A percentile compares a stretch with the other conserved stretches of the same genome.
These are phyloP conservation scores for Alethe diademata DNA, from an alignment of 2,113 vertebrate species.

Conservation along the genomic window DNA sequence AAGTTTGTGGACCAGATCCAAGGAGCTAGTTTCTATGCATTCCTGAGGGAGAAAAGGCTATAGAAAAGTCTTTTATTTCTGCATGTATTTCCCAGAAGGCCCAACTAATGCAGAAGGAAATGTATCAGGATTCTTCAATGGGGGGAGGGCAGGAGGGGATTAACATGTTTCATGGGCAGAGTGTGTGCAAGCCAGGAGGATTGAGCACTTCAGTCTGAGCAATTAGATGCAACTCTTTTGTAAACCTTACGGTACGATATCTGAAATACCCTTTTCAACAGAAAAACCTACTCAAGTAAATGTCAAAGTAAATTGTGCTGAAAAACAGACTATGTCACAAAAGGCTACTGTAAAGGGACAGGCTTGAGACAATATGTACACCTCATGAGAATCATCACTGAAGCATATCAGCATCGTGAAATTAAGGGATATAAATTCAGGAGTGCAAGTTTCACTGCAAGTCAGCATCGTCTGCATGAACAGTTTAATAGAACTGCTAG, in stretches of 20 bases:
- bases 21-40: slow-evolving; percentile 51
- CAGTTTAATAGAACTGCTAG: neutral
- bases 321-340: neutral
- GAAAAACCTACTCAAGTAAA: neutral
- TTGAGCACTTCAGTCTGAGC: neutral
- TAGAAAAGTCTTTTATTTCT: slow-evolving; percentile 63
- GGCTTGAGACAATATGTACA: neutral
- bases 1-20: slow-evolving; percentile 25
- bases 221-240: slow-evolving; percentile 26
- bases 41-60: slow-evolving; percentile 44
- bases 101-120: slow-evolving; percentile 51
- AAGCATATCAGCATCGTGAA: neutral
- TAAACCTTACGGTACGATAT: neutral
- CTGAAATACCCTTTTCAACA: slow-evolving; percentile 33
- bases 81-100: slow-evolving; percentile 64
- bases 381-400: neutral
- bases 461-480: neutral
- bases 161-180: neutral
- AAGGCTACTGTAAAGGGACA: neutral
- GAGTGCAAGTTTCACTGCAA: neutral
- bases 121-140: slow-evolving; percentile 17
- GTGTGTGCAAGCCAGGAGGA: neutral
- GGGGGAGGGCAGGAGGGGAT: slow-evolving; percentile 14
- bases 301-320: neutral
- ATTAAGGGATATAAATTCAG: neutral